phyloP scores from a whole-genome alignment of 2,797 vertebrate species.

The Etheostoma nigrum region DNA sequence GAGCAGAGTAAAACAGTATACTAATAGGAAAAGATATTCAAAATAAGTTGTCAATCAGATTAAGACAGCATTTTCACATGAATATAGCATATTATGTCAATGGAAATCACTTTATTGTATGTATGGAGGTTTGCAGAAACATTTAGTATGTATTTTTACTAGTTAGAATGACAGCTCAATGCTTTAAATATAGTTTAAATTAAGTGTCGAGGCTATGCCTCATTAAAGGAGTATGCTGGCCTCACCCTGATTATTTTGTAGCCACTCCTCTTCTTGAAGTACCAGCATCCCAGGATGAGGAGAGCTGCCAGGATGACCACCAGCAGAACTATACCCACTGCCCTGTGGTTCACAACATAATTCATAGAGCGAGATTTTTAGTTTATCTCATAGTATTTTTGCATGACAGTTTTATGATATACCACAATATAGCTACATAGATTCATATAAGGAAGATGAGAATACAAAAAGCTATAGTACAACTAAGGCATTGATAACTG shows the following conservation, averaged over 20 bases:
- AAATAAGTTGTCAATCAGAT: not conserved
- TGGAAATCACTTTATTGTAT: constrained; percentile 2
- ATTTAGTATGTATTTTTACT: not conserved
- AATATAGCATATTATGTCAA: not conserved
- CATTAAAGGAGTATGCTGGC: not conserved
- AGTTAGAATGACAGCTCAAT: not conserved
- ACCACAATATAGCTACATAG: not conserved
- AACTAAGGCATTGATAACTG: not conserved
- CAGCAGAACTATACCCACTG: constrained; percentile 90
- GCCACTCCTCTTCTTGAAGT: constrained; percentile 90
- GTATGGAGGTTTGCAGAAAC: not conserved
- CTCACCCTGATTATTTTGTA: constrained; percentile 91
- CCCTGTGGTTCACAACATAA: constrained; percentile 81
- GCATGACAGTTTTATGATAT: not conserved
- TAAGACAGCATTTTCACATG: not conserved
- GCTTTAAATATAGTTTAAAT: not conserved
- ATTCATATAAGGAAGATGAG: not conserved
- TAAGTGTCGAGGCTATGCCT: not conserved
- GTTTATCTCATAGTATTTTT: not conserved
- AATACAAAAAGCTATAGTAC: not conserved
- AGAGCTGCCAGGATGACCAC: constrained; percentile 89
- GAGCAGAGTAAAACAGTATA: not conserved
- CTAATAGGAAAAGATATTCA: not conserved
- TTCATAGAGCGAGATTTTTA: not conserved
- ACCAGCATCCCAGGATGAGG: constrained; percentile 93